A percentile compares a stretch with the other conserved stretches of the same genome.
Conservation (phyloP, 2,797 vertebrate species). For the Spinus pinus region DNA sequence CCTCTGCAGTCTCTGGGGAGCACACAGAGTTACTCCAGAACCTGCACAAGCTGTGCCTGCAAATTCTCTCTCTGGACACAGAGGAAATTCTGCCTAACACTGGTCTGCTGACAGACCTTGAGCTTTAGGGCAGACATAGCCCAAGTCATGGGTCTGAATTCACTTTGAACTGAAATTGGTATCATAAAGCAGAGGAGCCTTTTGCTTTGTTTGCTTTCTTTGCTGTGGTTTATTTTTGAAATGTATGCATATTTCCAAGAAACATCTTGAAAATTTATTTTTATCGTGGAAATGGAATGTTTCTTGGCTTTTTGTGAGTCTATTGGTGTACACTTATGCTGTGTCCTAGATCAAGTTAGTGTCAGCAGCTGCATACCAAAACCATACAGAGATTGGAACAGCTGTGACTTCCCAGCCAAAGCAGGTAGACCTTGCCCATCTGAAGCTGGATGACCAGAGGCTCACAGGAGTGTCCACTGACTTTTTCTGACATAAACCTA, state of each 20-base stretch:
- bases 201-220: slow-evolving; percentile 48
- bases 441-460: not conserved
- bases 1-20: not conserved
- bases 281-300: slow-evolving; percentile 17
- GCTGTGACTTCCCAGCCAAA: not conserved
- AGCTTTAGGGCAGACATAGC: not conserved
- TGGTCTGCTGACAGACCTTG: not conserved
- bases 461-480: not conserved
- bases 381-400: not conserved
- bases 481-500: not conserved
- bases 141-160: not conserved
- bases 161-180: not conserved
- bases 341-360: not conserved
- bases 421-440: not conserved
- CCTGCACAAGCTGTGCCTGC: not conserved
- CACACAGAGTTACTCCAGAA: accelerated
- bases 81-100: not conserved
- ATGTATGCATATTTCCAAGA: slow-evolving; percentile 44
- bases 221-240: slow-evolving; percentile 43
- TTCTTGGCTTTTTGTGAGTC: not conserved
- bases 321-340: not conserved
- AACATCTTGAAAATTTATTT: slow-evolving; percentile 48
- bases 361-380: not conserved
- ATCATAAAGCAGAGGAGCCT: slow-evolving; percentile 16
- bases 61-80: not conserved